These are phyloP conservation scores for Augiades crinisus DNA, from an alignment of 2,888 invertebrate species.

Conservation along the genomic window DNA sequence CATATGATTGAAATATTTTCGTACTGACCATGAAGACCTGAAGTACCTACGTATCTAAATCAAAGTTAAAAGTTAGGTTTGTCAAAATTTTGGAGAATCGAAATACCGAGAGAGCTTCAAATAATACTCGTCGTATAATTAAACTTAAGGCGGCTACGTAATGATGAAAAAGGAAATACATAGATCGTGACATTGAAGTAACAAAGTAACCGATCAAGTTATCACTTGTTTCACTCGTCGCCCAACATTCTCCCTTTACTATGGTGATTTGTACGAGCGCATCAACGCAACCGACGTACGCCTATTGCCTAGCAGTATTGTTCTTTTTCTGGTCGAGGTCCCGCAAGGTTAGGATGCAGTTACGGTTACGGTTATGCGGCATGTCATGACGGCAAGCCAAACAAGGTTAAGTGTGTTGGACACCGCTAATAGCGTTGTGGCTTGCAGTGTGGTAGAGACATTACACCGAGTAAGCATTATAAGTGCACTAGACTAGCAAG, in stretches of 20 bases:
- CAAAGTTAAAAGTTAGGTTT: no score
- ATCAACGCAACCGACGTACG: conserved; percentile 8
- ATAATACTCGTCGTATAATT: no score
- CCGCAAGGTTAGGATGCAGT: conserved; percentile 36
- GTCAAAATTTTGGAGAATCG: no score
- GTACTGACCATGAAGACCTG: no score
- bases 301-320: conserved; percentile 23
- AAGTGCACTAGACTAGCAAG: conserved; percentile 39
- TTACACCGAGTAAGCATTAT: conserved; percentile 55
- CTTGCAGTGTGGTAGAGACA: conserved; percentile 40
- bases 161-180: no score
- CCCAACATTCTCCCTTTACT: neutral
- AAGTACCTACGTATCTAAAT: no score
- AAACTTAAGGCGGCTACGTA: no score
- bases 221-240: no score
- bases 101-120: no score
- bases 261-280: conserved; percentile 1
- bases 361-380: conserved; percentile 42
- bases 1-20: no score
- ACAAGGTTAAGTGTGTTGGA: conserved; percentile 64
- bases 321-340: conserved; percentile 31
- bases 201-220: no score
- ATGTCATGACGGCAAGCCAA: conserved; percentile 55
- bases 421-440: conserved; percentile 45
- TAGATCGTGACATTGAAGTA: no score